Evolutionary conservation across 1,140 invertebrate genomes (phyloP).

Genomic region (Rhopalosiphum maidis): DNA sequence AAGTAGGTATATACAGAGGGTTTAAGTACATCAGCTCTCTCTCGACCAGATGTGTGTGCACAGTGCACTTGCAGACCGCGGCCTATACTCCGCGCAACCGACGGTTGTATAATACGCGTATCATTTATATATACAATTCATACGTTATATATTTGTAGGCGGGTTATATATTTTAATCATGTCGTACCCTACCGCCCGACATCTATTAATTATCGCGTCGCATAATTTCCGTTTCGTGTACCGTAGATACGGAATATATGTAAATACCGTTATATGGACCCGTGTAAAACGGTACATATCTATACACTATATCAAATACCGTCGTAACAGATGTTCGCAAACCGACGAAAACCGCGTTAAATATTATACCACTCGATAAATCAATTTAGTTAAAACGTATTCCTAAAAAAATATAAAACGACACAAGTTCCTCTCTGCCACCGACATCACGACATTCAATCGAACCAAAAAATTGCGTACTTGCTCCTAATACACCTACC

Average conservation of each 20-base stretch:
- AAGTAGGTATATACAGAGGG: neutral
- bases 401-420: neutral
- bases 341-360: neutral
- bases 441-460: neutral
- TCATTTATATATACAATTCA: neutral
- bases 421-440: neutral
- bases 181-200: neutral
- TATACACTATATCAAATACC: neutral
- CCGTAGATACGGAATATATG: neutral
- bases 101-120: no score
- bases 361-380: neutral
- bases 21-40: neutral
- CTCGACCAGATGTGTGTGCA: neutral
- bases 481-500: no score
- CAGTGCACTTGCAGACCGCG: neutral
- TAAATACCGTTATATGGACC: neutral
- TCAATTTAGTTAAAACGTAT: conserved; percentile 12
- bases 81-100: no score
- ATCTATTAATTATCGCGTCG: neutral
- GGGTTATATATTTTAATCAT: neutral
- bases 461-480: neutral
- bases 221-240: neutral
- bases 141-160: neutral
- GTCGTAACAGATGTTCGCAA: neutral
- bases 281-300: neutral